These are phyloP conservation scores for Folsomia manolachei DNA, from an alignment of 2,888 invertebrate genomes.

Conservation along the genomic window DNA sequence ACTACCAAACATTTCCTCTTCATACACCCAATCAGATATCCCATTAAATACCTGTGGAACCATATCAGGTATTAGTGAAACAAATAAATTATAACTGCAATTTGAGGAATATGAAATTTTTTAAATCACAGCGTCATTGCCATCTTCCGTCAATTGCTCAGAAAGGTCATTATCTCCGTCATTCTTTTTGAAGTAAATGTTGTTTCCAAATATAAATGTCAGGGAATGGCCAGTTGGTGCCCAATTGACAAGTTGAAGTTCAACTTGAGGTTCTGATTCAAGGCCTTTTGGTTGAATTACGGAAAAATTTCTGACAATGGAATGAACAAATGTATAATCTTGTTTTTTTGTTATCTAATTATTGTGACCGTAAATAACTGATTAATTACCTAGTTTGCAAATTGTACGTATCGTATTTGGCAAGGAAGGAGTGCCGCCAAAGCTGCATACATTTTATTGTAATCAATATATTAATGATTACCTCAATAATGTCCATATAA, in stretches of 20 bases:
- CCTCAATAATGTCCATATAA: too few species aligned
- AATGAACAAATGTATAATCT: too few species aligned
- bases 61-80: too few species aligned
- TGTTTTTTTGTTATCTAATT: too few species aligned
- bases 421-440: constrained; percentile 75
- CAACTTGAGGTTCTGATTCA: constrained; percentile 41
- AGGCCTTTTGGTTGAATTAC: background rate
- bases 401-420: constrained; percentile 70
- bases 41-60: too few species aligned
- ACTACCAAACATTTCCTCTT: constrained; percentile 85
- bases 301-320: background rate
- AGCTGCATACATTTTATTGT: constrained; percentile 58
- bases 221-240: constrained; percentile 69
- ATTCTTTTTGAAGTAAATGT: constrained; percentile 69
- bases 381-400: constrained; percentile 59
- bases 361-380: too few species aligned
- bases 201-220: constrained; percentile 69
- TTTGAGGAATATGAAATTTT: too few species aligned
- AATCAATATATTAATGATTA: constrained; percentile 4
- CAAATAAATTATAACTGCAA: too few species aligned
- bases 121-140: constrained; percentile 64
- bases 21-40: constrained; percentile 92
- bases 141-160: constrained; percentile 63
- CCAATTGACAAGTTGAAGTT: constrained; percentile 72
- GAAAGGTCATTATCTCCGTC: background rate